These are phyloP conservation scores for Laothoe populi DNA, from an alignment of 2,888 invertebrate genomes.

Conservation along the genomic window DNA sequence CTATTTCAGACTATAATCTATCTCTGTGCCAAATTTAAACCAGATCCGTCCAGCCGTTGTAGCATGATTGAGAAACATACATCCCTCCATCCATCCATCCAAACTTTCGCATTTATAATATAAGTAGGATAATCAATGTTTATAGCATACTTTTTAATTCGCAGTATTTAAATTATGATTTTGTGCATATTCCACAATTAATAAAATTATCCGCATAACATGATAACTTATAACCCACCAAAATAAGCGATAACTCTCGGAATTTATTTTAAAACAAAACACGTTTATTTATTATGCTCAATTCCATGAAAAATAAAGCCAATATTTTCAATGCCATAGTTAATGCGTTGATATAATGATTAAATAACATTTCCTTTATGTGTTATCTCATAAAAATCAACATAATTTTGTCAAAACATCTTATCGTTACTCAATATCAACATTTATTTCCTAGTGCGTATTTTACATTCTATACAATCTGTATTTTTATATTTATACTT, in stretches of 20 bases:
- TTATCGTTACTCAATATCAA: no score
- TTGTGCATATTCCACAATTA: neutral
- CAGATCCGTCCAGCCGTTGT: no score
- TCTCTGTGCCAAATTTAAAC: no score
- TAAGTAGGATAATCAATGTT: neutral
- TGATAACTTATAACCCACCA: constrained; percentile 7
- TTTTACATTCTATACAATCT: no score
- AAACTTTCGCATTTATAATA: no score
- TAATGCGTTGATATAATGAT: neutral
- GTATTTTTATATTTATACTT: no score
- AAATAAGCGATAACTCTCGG: constrained; percentile 12
- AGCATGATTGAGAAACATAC: no score
- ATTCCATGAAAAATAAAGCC: neutral
- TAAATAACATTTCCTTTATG: neutral
- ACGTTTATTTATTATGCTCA: neutral
- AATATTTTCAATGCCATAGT: neutral
- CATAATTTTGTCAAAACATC: no score
- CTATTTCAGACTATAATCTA: no score
- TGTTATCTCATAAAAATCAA: no score
- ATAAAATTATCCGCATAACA: neutral
- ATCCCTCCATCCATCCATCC: no score
- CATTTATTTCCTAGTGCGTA: no score
- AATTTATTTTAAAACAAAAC: constrained; percentile 2
- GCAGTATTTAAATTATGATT: neutral
- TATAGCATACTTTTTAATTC: neutral